Base-by-base conservation (phyloP, 1,140 invertebrate genomes). In the Orchestia grillus region DNA sequence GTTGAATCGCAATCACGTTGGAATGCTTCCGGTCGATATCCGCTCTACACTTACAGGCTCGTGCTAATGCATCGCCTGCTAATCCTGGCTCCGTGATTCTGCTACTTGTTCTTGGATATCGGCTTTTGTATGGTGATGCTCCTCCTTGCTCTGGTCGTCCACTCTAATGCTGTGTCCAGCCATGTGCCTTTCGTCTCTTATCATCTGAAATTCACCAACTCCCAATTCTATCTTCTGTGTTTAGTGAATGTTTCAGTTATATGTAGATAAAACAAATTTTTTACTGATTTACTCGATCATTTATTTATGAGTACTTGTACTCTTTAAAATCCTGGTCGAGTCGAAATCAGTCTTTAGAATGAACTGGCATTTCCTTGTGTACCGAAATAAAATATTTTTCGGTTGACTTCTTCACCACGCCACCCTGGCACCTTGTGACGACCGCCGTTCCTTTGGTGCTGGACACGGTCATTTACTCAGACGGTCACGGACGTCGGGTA, bases 401-500 rank as follows among this genome's bases (percentile, higher is more conserved):
- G 62, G 62, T 77, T 77, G 62, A 77, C 62, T 77, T 3, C 62
- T 28, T 77, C 28, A 77, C 62, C 47, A 77, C 36, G 28, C 28
- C 62, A 77, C 15, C 62, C 62, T 44, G 88, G 11, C 44, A 44
- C 44, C 44, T 94, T 94, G 43, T 94, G 92, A 94, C 92, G 92
- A 44, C 44, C 44, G 92, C 92, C 92, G 92, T 94, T 44, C 44
- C 92, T 94, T 94, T 47, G 44, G 92, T 94, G 3, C 92, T 28
- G 36, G 92, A 44, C 44, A 94, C 92, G 92, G 92, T 94, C 92
- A 94, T 94, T 94, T 94, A 40, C 92, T 77, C 15, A 6, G 44
- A 44, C 44, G 92, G 92, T 94, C 92, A 94, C 92, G 92, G 92
- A n/a, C 92, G 92, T 94, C 44, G 11, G 4, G 43, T 42, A 94